Conservation (phyloP, 2,797 vertebrate species). For the Pteronotus mesoamericanus region DNA sequence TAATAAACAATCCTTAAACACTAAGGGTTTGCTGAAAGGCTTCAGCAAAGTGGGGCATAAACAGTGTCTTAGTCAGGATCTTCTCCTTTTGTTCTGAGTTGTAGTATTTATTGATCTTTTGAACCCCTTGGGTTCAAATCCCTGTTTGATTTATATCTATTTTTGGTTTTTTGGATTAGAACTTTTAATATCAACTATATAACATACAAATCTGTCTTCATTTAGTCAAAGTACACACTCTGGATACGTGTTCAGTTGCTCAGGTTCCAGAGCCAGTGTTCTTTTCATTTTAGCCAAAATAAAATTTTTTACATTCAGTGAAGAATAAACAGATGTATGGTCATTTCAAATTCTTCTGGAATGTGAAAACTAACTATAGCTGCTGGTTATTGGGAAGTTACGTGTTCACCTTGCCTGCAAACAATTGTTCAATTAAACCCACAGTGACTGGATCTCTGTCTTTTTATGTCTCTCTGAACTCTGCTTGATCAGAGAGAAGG, state of each 20-base stretch:
- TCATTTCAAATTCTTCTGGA: background rate
- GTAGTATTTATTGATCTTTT: background rate
- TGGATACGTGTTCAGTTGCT: background rate
- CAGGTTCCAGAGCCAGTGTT: background rate
- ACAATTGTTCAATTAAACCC: background rate
- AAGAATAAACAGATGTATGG: background rate
- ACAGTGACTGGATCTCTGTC: background rate
- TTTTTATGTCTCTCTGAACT: background rate
- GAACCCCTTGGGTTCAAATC: background rate
- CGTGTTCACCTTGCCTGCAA: background rate
- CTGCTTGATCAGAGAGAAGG: background rate
- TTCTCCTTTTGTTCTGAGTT: background rate
- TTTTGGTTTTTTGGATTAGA: background rate
- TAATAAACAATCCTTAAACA: background rate
- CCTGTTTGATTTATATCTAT: background rate
- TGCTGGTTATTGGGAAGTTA: background rate
- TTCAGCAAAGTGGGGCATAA: background rate
- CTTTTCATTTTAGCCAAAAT: background rate
- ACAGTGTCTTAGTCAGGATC: background rate
- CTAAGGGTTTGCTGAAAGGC: background rate
- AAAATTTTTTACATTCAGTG: background rate
- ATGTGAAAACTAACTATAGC: background rate
- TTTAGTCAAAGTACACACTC: background rate
- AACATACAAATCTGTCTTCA: background rate
- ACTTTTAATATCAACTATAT: background rate